Percentiles rank a stretch among this genome's conserved stretches.
These are phyloP conservation scores for Dexiosoma caninum DNA, from an alignment of 2,888 invertebrate genomes.

Conservation along the genomic window DNA sequence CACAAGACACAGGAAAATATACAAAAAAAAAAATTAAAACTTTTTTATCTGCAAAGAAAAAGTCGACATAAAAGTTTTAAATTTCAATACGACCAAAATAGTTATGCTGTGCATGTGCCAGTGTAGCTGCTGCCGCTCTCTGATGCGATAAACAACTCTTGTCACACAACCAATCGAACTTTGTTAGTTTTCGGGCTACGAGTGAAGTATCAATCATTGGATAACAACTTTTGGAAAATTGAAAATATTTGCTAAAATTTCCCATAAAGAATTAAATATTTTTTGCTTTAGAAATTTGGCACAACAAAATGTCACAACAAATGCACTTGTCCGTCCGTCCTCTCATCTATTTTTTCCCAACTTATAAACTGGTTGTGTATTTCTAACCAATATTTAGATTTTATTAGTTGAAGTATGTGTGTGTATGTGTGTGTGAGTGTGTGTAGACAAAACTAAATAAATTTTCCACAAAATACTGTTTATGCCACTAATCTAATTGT, in stretches of 20 bases:
- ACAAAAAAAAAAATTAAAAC: not conserved
- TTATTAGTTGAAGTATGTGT: not conserved
- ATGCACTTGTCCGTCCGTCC: not conserved
- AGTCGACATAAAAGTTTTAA: slow-evolving; percentile 55
- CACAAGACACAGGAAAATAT: not conserved
- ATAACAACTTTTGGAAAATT: not conserved
- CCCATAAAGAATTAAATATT: slow-evolving; percentile 51
- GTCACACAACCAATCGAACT: slow-evolving; percentile 3
- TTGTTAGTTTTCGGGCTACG: not conserved
- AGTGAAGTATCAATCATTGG: slow-evolving; percentile 23
- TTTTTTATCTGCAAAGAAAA: slow-evolving; percentile 34
- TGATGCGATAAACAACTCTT: not conserved
- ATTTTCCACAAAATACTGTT: slow-evolving; percentile 54
- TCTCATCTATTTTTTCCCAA: not conserved
- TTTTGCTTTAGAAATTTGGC: not conserved
- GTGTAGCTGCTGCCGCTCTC: too few species aligned
- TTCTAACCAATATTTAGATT: slow-evolving; percentile 3
- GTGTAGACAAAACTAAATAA: not conserved
- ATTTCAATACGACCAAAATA: slow-evolving; percentile 30
- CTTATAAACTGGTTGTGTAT: not conserved
- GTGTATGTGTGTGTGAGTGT: too few species aligned
- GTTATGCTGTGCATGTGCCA: not conserved
- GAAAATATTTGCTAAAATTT: slow-evolving; percentile 38
- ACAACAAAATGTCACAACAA: not conserved
- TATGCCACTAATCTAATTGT: slow-evolving; percentile 53